Conservation (phyloP, 2,113 vertebrate genomes). For the Apodemus speciosus region DNA sequence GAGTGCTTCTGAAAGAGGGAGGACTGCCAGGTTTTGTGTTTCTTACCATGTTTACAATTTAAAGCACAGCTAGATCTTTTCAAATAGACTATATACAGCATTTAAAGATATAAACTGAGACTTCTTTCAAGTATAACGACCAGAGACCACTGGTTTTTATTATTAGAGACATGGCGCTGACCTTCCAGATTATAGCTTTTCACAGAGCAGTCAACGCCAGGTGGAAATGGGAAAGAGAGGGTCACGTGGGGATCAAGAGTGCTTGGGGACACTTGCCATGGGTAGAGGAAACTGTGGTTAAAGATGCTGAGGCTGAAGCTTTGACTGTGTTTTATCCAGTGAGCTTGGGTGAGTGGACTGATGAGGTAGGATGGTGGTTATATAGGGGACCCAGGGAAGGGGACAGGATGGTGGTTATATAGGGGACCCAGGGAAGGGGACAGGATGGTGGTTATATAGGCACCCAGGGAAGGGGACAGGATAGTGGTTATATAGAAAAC, state of each 20-base stretch:
- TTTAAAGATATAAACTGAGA: neutral
- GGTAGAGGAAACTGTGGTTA: neutral
- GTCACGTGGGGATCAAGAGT: neutral
- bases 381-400: neutral
- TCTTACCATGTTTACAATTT: constrained; percentile 27
- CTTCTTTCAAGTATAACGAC: constrained; percentile 32
- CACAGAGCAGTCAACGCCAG: neutral
- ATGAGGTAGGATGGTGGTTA: neutral
- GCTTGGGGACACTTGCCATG: neutral
- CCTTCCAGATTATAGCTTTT: neutral
- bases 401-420: too few species aligned
- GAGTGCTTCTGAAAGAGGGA: constrained; percentile 11
- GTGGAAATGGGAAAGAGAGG: neutral
- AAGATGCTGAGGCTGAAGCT: neutral
- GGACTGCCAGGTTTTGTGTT: neutral
- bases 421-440: neutral
- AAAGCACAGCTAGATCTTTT: constrained; percentile 2
- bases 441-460: too few species aligned
- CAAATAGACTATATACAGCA: neutral
- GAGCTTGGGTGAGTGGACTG: neutral
- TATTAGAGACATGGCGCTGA: constrained; percentile 39
- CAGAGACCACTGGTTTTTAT: neutral
- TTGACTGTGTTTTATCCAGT: neutral
- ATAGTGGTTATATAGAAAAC: too few species aligned
- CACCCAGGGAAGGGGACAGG: neutral